phyloP scores from a whole-genome alignment of 2,113 vertebrate genomes.

The Heterotis niloticus region DNA sequence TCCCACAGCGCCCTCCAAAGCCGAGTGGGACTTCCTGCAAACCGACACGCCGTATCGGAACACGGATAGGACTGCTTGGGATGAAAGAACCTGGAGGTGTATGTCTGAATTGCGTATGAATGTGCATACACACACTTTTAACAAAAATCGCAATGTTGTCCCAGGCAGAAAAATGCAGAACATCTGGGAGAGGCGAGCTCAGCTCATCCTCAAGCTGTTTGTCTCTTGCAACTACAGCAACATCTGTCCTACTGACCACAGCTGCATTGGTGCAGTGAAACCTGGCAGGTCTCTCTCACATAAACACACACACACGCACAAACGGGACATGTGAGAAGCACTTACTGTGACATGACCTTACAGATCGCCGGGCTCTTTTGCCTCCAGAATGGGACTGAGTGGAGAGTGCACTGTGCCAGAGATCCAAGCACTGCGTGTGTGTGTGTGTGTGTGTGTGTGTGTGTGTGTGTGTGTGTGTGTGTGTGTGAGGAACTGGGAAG shows the following conservation, averaged over 20 bases:
- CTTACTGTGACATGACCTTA: conserved; percentile 20
- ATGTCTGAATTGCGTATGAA: too few relatives aligned
- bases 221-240: neutral
- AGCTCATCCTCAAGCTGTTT: too few relatives aligned
- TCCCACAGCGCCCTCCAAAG: too few relatives aligned
- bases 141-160: too few relatives aligned
- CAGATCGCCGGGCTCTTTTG: neutral
- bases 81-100: too few relatives aligned
- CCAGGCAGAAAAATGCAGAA: too few relatives aligned
- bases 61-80: too few relatives aligned
- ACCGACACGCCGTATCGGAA: too few relatives aligned
- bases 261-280: neutral
- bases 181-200: too few relatives aligned
- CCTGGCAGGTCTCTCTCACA: neutral
- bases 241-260: neutral
- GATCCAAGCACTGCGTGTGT: neutral
- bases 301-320: neutral
- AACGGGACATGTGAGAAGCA: neutral
- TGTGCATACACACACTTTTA: too few relatives aligned
- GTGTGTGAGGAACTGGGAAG: conserved; percentile 3
- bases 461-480: conserved; percentile 2
- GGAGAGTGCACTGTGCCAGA: neutral
- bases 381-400: neutral
- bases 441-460: neutral
- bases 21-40: too few relatives aligned